These are phyloP conservation scores for Eueides isabella DNA, from an alignment of 1,140 invertebrate species.

Conservation along the genomic window DNA sequence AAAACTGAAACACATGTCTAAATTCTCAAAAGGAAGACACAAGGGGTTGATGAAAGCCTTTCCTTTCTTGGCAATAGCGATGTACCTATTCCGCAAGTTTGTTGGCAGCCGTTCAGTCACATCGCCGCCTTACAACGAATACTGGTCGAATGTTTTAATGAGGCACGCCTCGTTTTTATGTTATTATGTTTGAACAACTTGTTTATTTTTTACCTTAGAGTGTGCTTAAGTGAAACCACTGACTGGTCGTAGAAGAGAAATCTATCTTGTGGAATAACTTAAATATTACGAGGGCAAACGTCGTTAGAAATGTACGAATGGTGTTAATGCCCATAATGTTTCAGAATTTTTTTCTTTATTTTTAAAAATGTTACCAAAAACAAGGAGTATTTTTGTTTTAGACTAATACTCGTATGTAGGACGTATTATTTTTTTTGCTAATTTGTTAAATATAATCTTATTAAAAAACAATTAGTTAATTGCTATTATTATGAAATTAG, in stretches of 20 bases:
- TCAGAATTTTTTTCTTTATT: background rate
- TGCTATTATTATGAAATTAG: too few relatives aligned
- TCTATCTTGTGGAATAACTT: slow-evolving; percentile 2
- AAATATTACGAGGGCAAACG: slow-evolving; percentile 3
- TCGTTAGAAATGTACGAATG: background rate
- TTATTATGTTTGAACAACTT: slow-evolving; percentile 8
- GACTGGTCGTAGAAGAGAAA: background rate
- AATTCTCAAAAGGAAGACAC: slow-evolving; percentile 18
- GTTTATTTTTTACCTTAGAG: background rate
- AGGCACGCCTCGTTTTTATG: background rate
- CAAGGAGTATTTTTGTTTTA: background rate
- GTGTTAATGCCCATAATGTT: background rate
- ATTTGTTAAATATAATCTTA: too few relatives aligned
- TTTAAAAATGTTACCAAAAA: background rate
- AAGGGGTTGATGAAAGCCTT: slow-evolving; percentile 11
- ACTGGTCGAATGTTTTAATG: slow-evolving; percentile 17
- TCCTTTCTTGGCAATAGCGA: slow-evolving; percentile 27
- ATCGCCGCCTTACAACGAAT: background rate
- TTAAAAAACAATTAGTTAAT: too few relatives aligned
- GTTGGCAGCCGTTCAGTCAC: slow-evolving; percentile 18
- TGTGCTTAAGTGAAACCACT: slow-evolving; percentile 9
- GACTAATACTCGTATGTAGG: too few relatives aligned
- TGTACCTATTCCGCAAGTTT: slow-evolving; percentile 22
- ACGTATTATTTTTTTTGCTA: too few relatives aligned
- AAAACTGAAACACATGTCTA: background rate